Percentiles rank a stretch among this genome's conserved stretches.
Conservation (phyloP, 1,140 invertebrate species). For the Cardiocondyla obscurior region DNA sequence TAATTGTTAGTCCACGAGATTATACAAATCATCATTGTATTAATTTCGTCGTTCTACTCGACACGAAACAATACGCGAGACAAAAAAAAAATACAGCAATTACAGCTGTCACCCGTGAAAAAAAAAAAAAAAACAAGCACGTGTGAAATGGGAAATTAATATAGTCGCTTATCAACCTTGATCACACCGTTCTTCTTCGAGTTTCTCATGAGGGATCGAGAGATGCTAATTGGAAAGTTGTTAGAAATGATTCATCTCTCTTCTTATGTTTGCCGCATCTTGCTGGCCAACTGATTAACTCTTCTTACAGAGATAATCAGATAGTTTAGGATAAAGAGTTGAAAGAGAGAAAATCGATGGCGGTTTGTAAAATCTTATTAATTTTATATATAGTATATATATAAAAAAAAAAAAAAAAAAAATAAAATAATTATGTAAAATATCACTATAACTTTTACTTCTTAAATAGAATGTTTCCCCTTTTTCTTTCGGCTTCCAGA, state of each 20-base stretch:
- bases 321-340: not conserved
- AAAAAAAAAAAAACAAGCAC: slow-evolving; percentile 69
- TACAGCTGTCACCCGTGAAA: slow-evolving; percentile 49
- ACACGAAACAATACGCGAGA: not conserved
- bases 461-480: not conserved
- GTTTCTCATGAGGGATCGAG: not conserved
- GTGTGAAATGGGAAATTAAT: slow-evolving; percentile 67
- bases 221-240: slow-evolving; percentile 36
- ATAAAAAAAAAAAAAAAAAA: too few species aligned
- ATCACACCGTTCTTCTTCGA: not conserved
- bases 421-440: not conserved
- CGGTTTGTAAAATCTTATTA: too few species aligned
- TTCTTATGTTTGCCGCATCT: not conserved
- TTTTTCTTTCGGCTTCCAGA: not conserved
- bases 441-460: not conserved
- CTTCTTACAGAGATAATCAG: not conserved
- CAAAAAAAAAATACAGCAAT: slow-evolving; percentile 45
- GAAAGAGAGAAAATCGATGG: not conserved
- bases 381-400: too few species aligned
- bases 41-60: too few species aligned
- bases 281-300: slow-evolving; percentile 17
- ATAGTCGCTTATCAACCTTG: slow-evolving; percentile 34
- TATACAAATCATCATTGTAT: slow-evolving; percentile 17
- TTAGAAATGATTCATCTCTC: slow-evolving; percentile 1
- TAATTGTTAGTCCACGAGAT: not conserved